A percentile compares a stretch with the other conserved stretches of the same genome.
These are phyloP conservation scores for Lota lota DNA, from an alignment of 2,113 vertebrate species.

Conservation along the genomic window DNA sequence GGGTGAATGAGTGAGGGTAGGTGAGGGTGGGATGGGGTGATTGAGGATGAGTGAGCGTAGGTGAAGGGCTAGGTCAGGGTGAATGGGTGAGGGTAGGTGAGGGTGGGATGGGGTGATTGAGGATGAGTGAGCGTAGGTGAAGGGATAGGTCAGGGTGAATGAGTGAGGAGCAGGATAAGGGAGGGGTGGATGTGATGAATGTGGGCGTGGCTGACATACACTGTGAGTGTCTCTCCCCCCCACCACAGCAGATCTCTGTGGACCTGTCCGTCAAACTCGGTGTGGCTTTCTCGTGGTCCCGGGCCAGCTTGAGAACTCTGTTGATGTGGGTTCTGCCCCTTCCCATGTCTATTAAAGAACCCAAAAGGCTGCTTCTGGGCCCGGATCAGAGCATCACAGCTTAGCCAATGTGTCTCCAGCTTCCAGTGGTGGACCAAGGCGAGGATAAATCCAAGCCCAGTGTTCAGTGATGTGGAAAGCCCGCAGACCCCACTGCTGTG, in stretches of 20 bases:
- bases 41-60: background rate
- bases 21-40: background rate
- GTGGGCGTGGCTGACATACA: background rate
- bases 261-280: conserved; percentile 16
- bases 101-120: background rate
- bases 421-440: too few species aligned
- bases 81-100: too few species aligned
- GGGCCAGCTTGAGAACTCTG: conserved; percentile 73
- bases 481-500: too few species aligned
- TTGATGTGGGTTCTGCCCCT: conserved; percentile 20
- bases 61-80: background rate
- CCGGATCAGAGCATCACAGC: too few species aligned
- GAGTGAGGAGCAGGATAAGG: conserved; percentile 42
- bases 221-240: conserved; percentile 12
- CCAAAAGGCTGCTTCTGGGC: too few species aligned
- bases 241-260: too few species aligned
- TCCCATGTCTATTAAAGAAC: too few species aligned
- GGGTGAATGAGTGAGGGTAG: too few species aligned
- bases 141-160: conserved; percentile 10
- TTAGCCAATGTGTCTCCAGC: too few species aligned
- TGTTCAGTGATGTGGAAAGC: too few species aligned
- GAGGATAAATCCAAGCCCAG: too few species aligned
- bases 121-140: background rate
- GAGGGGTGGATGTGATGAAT: conserved; percentile 18
- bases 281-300: conserved; percentile 68